Base-by-base conservation (phyloP, 1,140 invertebrate genomes). In the Atta cephalotes region DNA sequence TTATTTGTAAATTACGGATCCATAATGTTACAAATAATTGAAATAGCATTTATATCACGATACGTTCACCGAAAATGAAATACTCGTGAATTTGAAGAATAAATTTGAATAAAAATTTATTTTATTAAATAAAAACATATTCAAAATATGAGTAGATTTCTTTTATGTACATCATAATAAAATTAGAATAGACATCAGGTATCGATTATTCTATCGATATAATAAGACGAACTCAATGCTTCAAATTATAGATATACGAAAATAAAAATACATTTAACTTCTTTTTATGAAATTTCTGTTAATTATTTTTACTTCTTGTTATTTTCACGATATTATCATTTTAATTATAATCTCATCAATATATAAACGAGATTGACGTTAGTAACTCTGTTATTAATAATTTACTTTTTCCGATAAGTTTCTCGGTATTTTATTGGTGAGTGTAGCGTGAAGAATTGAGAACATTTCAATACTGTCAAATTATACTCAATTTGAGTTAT, bases 221-320 rank as follows among this genome's bases (percentile, higher is more conserved):
- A 63, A 49, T 45, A 51, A 7, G 3, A 76, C 18, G 18, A 78
- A 25, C 62, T 45, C 14, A 28, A 65, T 18, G 25, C 10, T 12
- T 45, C 5, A 79, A 65, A 65, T 79, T 65, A 78, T 56, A 28
- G 21, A 25, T 21, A 25, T 21, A 56, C 10, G 28, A 25, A 76
- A 77, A 77, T 39, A 7, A 78, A 63, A 63, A 63, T 16, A 45
- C 4, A 14, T 51, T 10, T 45, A 45, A 62, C 21, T 12, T 16
- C 4, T n/a, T 45, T 18, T 45, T 62, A 7, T 0, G 35, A 39
- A 39, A 39, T 39, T 39, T 39, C 35, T 7, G 35, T 39, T 6
- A 6, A 25, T 60, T 45, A 25, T 18, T 25, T 60, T 39, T 31
- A 39, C 6, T 77, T 2, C 14, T 76, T 39, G 7, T n/a, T 3